Base-by-base conservation (phyloP, 2,113 vertebrate genomes). In the Leptocoma aspasia region DNA sequence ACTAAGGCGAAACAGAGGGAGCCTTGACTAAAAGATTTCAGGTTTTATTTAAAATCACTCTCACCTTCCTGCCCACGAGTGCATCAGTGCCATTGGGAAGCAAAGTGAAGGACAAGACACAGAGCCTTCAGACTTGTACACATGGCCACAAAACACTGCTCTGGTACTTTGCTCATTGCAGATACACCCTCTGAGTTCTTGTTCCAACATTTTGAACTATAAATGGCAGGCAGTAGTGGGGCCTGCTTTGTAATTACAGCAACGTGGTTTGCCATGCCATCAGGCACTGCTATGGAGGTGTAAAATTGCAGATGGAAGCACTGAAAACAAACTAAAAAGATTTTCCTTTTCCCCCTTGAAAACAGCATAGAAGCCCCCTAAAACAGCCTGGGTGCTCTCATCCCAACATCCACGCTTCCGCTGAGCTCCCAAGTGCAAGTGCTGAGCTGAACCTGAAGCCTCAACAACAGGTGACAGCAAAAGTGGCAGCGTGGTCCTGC, bases 291-390 rank as follows among this genome's bases (percentile, higher is more conserved):
- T 60, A 8, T 9, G 9, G 17, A 26, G 13, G 15, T 27, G 23
- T 35, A 26, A 64, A 44, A 44, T 7, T 78, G 49, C 73, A 84
- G 35, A 52, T 7, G 24, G 72, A 86, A 89, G 18, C 69, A 70
- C 27, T 45, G 53, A 44, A 85, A 86, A 54, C 39, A 54, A 80
- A 60, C 10, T 9, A 1, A 37, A 64, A 53, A 21, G 39, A 49
- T 57, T 31, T 83, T 87, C n/a, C 21, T 52, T 33, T 72, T 19
- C 4, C 9, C 13, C 33, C 28, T 33, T 37, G 20, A 69, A 85
- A 88, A 70, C 1, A 45, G 7, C 17, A 35, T 30, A 57, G 65
- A 7, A 0, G 1, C 3, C 21, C 7, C 3, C 4, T 7, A 18
- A 15, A 72, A 76, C 5, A 42, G 18, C 17, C 41, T 64, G 9